phyloP scores from a whole-genome alignment of 2,888 invertebrate genomes.

The Nomada fucata region DNA sequence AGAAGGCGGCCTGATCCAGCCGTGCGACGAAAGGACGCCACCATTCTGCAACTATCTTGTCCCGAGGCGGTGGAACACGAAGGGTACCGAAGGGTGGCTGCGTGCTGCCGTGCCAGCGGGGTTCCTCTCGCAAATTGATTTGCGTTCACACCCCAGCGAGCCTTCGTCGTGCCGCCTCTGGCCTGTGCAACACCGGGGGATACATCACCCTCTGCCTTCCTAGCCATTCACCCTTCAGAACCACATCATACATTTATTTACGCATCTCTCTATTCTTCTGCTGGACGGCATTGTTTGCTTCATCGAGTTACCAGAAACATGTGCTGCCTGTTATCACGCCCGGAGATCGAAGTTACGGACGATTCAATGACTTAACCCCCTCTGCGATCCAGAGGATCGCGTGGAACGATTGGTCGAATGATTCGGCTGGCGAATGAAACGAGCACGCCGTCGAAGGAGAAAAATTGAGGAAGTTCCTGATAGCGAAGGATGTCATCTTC shows the following conservation, averaged over 20 bases:
- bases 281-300: constrained; percentile 78
- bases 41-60: constrained; percentile 79
- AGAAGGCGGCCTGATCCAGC: constrained; percentile 55
- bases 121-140: constrained; percentile 83
- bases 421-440: neutral
- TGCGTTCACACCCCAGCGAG: constrained; percentile 84
- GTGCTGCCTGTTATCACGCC: constrained; percentile 77
- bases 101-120: constrained; percentile 76
- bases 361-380: constrained; percentile 39
- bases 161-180: constrained; percentile 75
- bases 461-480: no score
- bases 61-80: constrained; percentile 78
- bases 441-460: neutral
- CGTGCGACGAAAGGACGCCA: constrained; percentile 62
- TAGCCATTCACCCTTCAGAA: constrained; percentile 77
- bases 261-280: constrained; percentile 75
- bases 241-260: constrained; percentile 81
- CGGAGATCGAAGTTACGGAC: constrained; percentile 38
- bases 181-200: constrained; percentile 45
- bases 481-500: no score
- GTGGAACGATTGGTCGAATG: neutral
- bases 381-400: neutral
- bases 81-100: constrained; percentile 65
- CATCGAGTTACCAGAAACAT: constrained; percentile 82
- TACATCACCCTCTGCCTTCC: constrained; percentile 53